Conservation (phyloP, 2,113 vertebrate genomes). For the Callopanchax toddi region DNA sequence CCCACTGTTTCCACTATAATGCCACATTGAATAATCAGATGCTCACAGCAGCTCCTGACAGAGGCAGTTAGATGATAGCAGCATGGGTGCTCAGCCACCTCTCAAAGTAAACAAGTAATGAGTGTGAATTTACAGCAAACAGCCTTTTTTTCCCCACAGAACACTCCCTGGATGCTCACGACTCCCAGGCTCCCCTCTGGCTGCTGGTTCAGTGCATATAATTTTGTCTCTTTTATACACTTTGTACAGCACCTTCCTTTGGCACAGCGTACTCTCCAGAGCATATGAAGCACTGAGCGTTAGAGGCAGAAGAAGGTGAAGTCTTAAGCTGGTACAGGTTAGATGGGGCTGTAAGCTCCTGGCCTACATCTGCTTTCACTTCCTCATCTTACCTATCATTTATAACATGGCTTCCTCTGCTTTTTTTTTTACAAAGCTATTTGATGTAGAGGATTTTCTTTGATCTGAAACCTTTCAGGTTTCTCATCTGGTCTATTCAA, state of each 20-base stretch:
- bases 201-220: conserved; percentile 23
- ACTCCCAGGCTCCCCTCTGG: conserved; percentile 41
- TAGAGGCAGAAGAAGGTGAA: conserved; percentile 36
- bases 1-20: conserved; percentile 4
- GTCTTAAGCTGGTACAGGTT: conserved; percentile 12
- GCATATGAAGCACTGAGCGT: conserved; percentile 34
- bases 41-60: conserved; percentile 29
- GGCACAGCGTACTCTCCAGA: conserved; percentile 24
- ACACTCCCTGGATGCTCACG: conserved; percentile 29
- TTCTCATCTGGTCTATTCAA: conserved; percentile 23
- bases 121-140: conserved; percentile 44
- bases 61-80: conserved; percentile 27
- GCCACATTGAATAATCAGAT: conserved; percentile 33
- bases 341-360: conserved; percentile 23
- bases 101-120: conserved; percentile 46
- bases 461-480: conserved; percentile 39
- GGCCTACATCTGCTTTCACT: conserved; percentile 32
- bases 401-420: conserved; percentile 35
- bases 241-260: conserved; percentile 40
- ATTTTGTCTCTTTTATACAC: conserved; percentile 48
- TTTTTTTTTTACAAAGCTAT: conserved; percentile 37
- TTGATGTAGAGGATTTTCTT: conserved; percentile 33
- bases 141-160: conserved; percentile 22
- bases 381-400: conserved; percentile 15
- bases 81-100: conserved; percentile 30